Conservation (phyloP, 1,140 invertebrate species). For the Drosophila pseudoobscura region DNA sequence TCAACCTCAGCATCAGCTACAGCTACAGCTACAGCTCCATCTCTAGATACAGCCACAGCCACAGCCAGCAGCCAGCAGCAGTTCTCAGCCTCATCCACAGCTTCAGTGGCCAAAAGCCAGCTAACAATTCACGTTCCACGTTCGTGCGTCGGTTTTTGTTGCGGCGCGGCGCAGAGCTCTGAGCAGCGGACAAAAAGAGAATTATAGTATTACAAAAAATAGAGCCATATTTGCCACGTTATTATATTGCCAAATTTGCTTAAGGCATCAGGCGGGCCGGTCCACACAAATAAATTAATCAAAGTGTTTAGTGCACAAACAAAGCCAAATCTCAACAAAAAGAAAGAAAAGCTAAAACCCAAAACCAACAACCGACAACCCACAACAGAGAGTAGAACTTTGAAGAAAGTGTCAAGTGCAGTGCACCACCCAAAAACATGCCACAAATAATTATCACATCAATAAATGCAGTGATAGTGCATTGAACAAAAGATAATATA, state of each 20-base stretch:
- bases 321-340: conserved; percentile 34
- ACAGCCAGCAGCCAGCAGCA: conserved; percentile 16
- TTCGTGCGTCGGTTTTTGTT: conserved; percentile 77
- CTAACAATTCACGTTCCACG: conserved; percentile 73
- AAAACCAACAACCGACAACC: conserved; percentile 16
- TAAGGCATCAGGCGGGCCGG: conserved; percentile 55
- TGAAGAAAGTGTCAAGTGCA: conserved; percentile 44
- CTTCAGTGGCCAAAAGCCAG: conserved; percentile 75
- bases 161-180: conserved; percentile 60
- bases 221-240: conserved; percentile 73
- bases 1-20: conserved; percentile 12
- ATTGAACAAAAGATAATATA: conserved; percentile 46
- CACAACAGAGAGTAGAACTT: too few relatives aligned
- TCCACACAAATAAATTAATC: conserved; percentile 70
- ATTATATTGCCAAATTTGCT: conserved; percentile 70
- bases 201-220: conserved; percentile 40
- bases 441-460: conserved; percentile 45
- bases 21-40: conserved; percentile 18
- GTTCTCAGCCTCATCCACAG: conserved; percentile 42
- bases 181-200: conserved; percentile 9
- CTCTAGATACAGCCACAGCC: conserved; percentile 10
- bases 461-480: conserved; percentile 64
- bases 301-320: conserved; percentile 71
- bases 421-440: conserved; percentile 54
- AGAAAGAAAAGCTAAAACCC: conserved; percentile 16